phyloP scores from a whole-genome alignment of 2,888 invertebrate species.

The Scaptomyza reducta region DNA sequence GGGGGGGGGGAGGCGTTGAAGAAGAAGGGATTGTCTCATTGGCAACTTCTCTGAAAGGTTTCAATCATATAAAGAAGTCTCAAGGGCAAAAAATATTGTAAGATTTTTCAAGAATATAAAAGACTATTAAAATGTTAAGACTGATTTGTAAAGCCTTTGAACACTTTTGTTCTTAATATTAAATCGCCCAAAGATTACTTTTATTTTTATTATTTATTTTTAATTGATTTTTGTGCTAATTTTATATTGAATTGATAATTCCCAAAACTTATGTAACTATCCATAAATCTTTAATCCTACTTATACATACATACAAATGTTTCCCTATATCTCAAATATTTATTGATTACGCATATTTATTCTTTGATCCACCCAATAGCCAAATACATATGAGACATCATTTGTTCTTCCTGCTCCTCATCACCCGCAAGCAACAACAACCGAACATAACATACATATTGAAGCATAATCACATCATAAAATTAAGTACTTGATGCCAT shows the following conservation, averaged over 20 bases:
- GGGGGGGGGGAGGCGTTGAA: neutral
- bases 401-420: neutral
- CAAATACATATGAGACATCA: constrained; percentile 22
- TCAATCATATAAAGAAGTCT: neutral
- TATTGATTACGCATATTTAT: neutral
- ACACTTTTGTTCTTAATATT: too few species aligned
- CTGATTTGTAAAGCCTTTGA: too few species aligned
- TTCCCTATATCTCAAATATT: neutral
- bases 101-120: too few species aligned
- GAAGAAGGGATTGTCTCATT: neutral
- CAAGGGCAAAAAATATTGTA: neutral
- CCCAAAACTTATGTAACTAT: neutral
- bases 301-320: neutral
- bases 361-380: constrained; percentile 10
- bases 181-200: too few species aligned
- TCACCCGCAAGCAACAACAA: neutral
- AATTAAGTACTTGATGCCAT: constrained; percentile 60
- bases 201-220: too few species aligned
- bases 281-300: neutral
- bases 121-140: too few species aligned
- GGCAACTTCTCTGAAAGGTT: constrained; percentile 13
- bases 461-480: constrained; percentile 66
- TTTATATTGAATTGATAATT: too few species aligned
- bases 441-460: constrained; percentile 3
- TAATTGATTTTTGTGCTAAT: too few species aligned